Percentiles rank a stretch among this genome's conserved stretches.
Evolutionary conservation across 2,888 invertebrate species (phyloP).

Genomic region (Apamea anceps): DNA sequence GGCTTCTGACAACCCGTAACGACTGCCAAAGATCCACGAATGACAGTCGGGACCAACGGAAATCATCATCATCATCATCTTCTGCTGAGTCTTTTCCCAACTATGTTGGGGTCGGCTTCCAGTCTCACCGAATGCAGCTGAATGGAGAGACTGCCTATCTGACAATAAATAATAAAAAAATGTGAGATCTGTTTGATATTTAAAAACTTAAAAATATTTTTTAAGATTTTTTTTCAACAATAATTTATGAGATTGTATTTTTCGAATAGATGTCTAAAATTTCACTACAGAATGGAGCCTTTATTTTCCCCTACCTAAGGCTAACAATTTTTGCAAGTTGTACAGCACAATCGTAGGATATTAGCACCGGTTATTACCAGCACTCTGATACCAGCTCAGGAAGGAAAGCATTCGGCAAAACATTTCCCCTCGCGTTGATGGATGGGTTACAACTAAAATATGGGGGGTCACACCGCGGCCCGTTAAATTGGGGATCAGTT

Average conservation of each 20-base stretch:
- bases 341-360: conserved; percentile 62
- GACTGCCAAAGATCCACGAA: too few relatives aligned
- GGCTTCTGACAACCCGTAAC: too few relatives aligned
- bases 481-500: conserved; percentile 29
- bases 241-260: not conserved
- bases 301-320: not conserved
- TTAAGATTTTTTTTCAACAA: too few relatives aligned
- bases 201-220: too few relatives aligned
- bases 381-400: conserved; percentile 68
- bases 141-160: too few relatives aligned
- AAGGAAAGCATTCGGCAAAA: conserved; percentile 75
- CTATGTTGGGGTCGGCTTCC: too few relatives aligned
- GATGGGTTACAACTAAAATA: conserved; percentile 65
- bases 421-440: conserved; percentile 74
- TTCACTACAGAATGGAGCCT: not conserved
- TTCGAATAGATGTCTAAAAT: not conserved
- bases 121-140: too few relatives aligned
- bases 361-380: conserved; percentile 69
- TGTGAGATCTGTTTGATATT: too few relatives aligned
- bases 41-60: too few relatives aligned
- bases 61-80: too few relatives aligned
- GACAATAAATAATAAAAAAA: too few relatives aligned
- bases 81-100: too few relatives aligned
- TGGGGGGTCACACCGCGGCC: conserved; percentile 40
- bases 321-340: conserved; percentile 60